Percentiles rank a stretch among this genome's conserved stretches.
These are phyloP conservation scores for Folsomia candida DNA, from an alignment of 2,888 invertebrate genomes.

Conservation along the genomic window DNA sequence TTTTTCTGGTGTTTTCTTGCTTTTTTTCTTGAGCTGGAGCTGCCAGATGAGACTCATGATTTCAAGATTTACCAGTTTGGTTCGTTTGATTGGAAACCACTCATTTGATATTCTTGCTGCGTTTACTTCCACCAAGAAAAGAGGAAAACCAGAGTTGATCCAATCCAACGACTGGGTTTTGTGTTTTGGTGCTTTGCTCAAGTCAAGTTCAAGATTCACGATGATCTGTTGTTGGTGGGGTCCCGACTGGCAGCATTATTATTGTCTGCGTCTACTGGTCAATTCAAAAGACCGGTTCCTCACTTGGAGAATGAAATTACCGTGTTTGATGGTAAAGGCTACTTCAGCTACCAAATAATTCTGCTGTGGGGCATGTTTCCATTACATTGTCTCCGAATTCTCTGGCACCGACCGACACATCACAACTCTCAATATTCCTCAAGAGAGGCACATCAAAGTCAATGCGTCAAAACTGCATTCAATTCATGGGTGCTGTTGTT, in stretches of 20 bases:
- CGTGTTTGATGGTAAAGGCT: not conserved
- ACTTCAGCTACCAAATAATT: slow-evolving; percentile 7
- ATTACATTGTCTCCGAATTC: not conserved
- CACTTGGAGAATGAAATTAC: slow-evolving; percentile 7
- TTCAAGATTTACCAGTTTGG: slow-evolving; percentile 14
- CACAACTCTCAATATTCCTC: not conserved
- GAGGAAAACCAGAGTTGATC: not conserved
- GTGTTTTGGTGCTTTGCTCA: not conserved
- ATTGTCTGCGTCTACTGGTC: slow-evolving; percentile 17
- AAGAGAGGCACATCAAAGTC: not conserved
- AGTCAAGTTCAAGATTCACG: slow-evolving; percentile 3
- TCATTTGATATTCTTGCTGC: slow-evolving; percentile 15
- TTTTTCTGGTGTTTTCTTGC: not conserved
- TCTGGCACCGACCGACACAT: too few species aligned
- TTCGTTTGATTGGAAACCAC: slow-evolving; percentile 12
- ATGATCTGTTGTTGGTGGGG: slow-evolving; percentile 3
- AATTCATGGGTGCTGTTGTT: not conserved
- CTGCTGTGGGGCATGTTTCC: slow-evolving; percentile 4
- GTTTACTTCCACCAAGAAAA: not conserved
- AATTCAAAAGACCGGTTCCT: slow-evolving; percentile 18
- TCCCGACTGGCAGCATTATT: not conserved
- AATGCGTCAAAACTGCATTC: not conserved
- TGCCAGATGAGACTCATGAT: not conserved
- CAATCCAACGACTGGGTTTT: not conserved
- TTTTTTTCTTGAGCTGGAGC: not conserved